Conservation (phyloP, 2,797 vertebrate species). For the Geotria australis region DNA sequence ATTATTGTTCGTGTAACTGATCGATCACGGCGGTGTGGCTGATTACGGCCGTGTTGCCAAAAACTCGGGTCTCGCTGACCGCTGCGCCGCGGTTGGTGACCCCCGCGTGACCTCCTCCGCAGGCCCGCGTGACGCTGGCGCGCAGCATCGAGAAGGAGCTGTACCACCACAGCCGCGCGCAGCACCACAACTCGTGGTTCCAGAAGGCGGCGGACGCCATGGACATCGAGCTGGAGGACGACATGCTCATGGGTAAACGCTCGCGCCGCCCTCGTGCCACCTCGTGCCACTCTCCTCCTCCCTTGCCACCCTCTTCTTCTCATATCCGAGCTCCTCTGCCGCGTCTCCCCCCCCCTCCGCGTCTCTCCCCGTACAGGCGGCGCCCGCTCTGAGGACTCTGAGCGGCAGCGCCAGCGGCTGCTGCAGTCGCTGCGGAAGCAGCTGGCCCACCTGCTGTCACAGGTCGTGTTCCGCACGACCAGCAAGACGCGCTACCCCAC, state of each 20-base stretch:
- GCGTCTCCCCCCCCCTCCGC: background rate
- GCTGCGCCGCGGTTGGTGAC: background rate
- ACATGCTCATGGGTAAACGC: slow-evolving; percentile 34
- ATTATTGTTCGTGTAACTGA: no score
- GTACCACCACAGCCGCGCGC: slow-evolving; percentile 43
- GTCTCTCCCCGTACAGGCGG: slow-evolving; percentile 12
- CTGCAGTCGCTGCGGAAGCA: slow-evolving; percentile 58
- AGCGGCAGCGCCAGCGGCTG: slow-evolving; percentile 34
- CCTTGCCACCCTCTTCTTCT: no score
- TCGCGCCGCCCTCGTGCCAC: background rate
- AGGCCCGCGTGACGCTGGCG: slow-evolving; percentile 58
- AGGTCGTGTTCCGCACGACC: slow-evolving; percentile 33
- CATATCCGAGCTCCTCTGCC: no score
- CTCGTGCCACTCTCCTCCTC: no score
- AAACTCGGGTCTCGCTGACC: background rate
- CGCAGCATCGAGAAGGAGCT: slow-evolving; percentile 62
- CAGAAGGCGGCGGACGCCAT: slow-evolving; percentile 55
- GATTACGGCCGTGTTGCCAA: background rate
- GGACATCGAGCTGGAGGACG: slow-evolving; percentile 61
- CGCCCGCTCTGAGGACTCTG: slow-evolving; percentile 18
- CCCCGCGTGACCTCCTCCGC: slow-evolving; percentile 2
- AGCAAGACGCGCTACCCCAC: slow-evolving; percentile 74
- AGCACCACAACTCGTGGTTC: slow-evolving; percentile 77
- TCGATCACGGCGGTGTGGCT: no score
- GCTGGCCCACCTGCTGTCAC: slow-evolving; percentile 34